Conservation (phyloP, 2,113 vertebrate genomes). For the Egretta garzetta region DNA sequence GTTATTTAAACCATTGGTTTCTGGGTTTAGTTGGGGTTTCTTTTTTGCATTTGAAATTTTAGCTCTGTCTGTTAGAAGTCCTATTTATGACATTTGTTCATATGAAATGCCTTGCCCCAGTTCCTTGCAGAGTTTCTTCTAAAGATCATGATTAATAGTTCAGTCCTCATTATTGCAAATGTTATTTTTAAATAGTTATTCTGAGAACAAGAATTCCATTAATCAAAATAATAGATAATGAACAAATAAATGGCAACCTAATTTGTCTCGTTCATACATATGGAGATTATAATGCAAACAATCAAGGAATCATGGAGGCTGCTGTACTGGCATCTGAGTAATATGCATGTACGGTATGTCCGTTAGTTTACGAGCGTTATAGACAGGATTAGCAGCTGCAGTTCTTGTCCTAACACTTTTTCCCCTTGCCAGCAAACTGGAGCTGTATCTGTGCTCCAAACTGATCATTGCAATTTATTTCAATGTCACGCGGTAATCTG, state of each 20-base stretch:
- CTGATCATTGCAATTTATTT: not conserved
- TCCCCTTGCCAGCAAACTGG: not conserved
- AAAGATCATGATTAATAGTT: slow-evolving; percentile 70
- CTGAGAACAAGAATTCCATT: slow-evolving; percentile 80
- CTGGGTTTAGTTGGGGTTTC: not conserved
- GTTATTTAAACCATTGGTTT: not conserved
- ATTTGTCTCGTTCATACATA: slow-evolving; percentile 83
- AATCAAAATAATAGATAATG: slow-evolving; percentile 88
- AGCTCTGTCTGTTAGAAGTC: slow-evolving; percentile 1
- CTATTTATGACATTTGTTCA: slow-evolving; percentile 50
- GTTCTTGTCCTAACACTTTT: not conserved
- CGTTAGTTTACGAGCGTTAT: not conserved
- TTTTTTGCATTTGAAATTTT: not conserved
- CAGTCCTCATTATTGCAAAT: slow-evolving; percentile 73
- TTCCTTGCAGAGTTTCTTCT: slow-evolving; percentile 52
- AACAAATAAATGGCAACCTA: slow-evolving; percentile 84
- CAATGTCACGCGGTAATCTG: not conserved
- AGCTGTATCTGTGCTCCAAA: not conserved
- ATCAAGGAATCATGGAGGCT: slow-evolving; percentile 71
- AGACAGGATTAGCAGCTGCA: not conserved
- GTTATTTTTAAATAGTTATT: slow-evolving; percentile 73
- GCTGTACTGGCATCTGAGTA: slow-evolving; percentile 59
- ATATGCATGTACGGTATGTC: not conserved
- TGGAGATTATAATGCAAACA: slow-evolving; percentile 68
- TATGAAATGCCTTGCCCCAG: slow-evolving; percentile 8